Evolutionary conservation across 1,140 invertebrate genomes (phyloP), one percentile per base, ranked within the genome.

Genomic region (Calosoma granatense): DNA sequence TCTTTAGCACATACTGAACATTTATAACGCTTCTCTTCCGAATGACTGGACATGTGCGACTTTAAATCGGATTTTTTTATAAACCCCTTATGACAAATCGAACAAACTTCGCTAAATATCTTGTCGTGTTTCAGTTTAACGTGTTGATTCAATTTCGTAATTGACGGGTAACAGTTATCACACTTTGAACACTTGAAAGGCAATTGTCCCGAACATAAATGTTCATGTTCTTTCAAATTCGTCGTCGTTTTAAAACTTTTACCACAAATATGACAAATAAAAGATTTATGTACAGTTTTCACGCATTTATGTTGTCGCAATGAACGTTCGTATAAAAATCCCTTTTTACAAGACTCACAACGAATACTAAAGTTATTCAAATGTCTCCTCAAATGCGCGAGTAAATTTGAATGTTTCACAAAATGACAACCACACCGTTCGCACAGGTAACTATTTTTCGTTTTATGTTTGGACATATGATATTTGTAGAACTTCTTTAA

Each of bases 71-170:
- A 68, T 2, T 63, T 52, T 61, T 69, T 67, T 11, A 68, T 61
- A 56, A 70, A 70, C 23, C 68, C 68, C 20, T 68, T 69, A 39
- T 67, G 67, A 55, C 68, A 70, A 52, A 69, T 67, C 9, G 66
- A 67, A 55, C 68, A 70, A 57, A 66, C 69, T 4, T 62, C 59
- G 6, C 59, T 61, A 41, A 70, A 70, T 59, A 68, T 70, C 53
- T 70, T 69, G 14, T 69, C 68, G 26, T 70, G 68, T 55, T 68
- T 68, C 1, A 69, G 53, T 59, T 64, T 65, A 2, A 62, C 55
- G 53, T 70, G 68, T 54, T 64, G 64, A 53, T 68, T 69, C 12
- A 69, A 51, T 64, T 67, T 69, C 0, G 65, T 67, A 9, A 58
- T 56, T 1, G 67, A 62, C 17, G 67, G 56, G 63, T 69, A 69